Evolutionary conservation across 2,113 vertebrate genomes (phyloP).

Genomic region (Saguinus imperator): DNA sequence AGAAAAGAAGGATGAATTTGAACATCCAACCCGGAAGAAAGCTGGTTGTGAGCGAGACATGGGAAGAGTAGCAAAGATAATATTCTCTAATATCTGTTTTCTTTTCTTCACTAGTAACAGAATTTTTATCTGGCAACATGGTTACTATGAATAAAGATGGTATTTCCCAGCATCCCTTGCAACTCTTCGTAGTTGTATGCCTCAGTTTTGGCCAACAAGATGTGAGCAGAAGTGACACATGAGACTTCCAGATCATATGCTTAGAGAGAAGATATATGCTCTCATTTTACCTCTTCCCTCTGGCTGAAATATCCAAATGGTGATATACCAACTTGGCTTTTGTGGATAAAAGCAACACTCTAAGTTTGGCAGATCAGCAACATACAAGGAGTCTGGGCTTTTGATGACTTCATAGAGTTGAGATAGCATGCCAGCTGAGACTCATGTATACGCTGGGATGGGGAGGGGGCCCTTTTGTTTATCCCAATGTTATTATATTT

Average conservation of each 20-base stretch:
- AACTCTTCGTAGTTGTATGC: background rate
- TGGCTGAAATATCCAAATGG: background rate
- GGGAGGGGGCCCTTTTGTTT: background rate
- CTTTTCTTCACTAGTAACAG: background rate
- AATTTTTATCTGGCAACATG: background rate
- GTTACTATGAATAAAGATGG: background rate
- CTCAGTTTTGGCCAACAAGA: background rate
- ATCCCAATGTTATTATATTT: background rate
- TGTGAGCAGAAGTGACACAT: background rate
- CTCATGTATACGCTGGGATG: background rate
- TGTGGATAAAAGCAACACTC: background rate
- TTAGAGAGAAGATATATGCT: background rate
- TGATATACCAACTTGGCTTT: background rate
- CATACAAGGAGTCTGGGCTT: background rate
- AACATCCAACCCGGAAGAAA: background rate
- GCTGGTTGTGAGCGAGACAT: background rate
- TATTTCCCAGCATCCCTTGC: background rate
- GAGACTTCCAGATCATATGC: background rate
- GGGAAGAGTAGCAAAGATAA: background rate
- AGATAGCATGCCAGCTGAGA: background rate
- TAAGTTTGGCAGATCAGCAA: background rate
- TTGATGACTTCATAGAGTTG: background rate
- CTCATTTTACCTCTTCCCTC: background rate
- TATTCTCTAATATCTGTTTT: background rate
- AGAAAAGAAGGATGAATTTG: background rate